Base-by-base conservation (phyloP, 2,797 vertebrate genomes). In the Rallus crepitans region DNA sequence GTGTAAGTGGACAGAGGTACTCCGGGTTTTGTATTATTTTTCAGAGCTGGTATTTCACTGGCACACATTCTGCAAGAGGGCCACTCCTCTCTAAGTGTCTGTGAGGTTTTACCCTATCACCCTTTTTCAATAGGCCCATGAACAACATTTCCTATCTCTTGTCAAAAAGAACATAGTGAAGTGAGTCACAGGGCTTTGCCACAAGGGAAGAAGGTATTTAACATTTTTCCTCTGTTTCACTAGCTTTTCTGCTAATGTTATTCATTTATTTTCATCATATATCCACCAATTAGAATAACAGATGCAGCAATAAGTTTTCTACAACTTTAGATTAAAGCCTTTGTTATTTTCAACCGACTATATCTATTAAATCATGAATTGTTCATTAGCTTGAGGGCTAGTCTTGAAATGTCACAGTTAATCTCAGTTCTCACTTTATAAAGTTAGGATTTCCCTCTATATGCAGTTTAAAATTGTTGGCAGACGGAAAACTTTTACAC, bases 381-480 rank as follows among this genome's bases (percentile, higher is more conserved):
- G 69, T n/a, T 89, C 66, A 90, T 91, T 90, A 95, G 88, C 80
- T 94, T 61, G 80, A 92, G 86, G 93, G 59, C 70, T 96, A 94
- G 92, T 93, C 88, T 90, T 76, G 59, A 95, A 93, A 93, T 84
- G 90, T 86, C 88, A 93, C 70, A 70, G 55, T 56, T 92, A 79
- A 96, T 94, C 73, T 95, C 72, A 86, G 70, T 82, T 92, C 64
- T 89, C 83, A 47, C 63, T 96, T 91, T 17, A 47, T 72, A 89
- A 90, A 95, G 70, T 90, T 84, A 75, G 31, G 45, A 69, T 88
- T 89, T 91, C 72, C 56, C 89, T 94, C 85, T 79, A 24, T 61
- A 56, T 72, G 83, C 69, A 90, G 47, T 87, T 94, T 91, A 87
- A 59, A 70, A 52, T 30, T 65, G 47, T 18, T 92, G 73, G 56